Base-by-base conservation (phyloP, 2,888 invertebrate species). In the Aspidiotus rigidus region DNA sequence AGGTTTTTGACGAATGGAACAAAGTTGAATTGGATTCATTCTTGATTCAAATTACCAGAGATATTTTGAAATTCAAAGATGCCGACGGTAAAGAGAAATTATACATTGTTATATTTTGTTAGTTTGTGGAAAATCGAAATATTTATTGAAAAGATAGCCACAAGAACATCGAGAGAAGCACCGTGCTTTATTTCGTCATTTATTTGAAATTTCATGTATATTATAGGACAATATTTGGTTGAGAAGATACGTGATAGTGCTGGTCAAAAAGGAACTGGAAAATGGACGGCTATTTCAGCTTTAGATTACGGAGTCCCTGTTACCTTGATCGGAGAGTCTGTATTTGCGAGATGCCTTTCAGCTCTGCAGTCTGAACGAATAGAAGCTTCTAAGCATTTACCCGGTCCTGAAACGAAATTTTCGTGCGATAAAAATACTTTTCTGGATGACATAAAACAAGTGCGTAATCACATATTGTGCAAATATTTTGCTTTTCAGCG, bases 221-320 rank as follows among this genome's bases (percentile, higher is more conserved):
- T 28, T 54, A 44, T 72, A 86, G 86, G 85, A 53, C 80, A 86
- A 71, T 86, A 86, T 75, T 80, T 98, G 60, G 80, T 99, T 72
- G 92, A 93, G 53, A 89, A 95, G 78, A 99, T 99, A 74, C 84
- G 89, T 8, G 99, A 99, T 78, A 86, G 93, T 0, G 99, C 99
- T 7, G 98, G 98, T 0, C 92, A 97, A 81, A 99, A 99, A 79
- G 99, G 99, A 64, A 99, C 99, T 0, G 99, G 99, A 69, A 99
- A 99, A 79, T 99, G 99, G 99, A 99, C 99, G 0, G 97, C 94
- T 0, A 93, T 98, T 74, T 86, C 95, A 5, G 94, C 97, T 0
- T 80, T 99, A 39, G 95, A 99, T 75, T 95, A 93, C 76, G 98
- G 97, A 9, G 87, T 94, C 13, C 99, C 99, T 0, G 96, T 99